These are phyloP conservation scores for Drosophila funebris DNA, from an alignment of 1,140 invertebrate genomes.

Conservation along the genomic window DNA sequence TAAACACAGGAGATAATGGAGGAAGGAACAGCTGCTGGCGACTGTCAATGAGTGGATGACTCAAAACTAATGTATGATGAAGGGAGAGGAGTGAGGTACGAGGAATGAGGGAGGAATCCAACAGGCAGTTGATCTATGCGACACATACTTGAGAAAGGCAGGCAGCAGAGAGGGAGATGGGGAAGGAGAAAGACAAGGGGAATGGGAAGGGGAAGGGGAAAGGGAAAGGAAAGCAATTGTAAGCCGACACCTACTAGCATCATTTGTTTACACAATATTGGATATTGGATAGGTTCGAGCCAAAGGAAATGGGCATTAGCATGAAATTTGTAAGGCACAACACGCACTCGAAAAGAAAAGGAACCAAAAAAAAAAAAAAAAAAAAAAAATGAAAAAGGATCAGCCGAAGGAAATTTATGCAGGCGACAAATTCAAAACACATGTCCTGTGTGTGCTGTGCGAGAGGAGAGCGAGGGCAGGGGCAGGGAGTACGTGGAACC, in stretches of 20 bases:
- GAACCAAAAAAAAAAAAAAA: background rate
- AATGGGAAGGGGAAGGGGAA: background rate
- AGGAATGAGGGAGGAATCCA: slow-evolving; percentile 43
- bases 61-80: slow-evolving; percentile 36
- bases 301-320: slow-evolving; percentile 78
- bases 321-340: slow-evolving; percentile 78
- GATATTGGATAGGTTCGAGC: slow-evolving; percentile 56
- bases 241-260: slow-evolving; percentile 76
- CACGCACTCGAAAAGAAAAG: slow-evolving; percentile 63
- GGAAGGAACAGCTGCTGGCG: slow-evolving; percentile 64
- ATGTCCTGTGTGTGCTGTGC: slow-evolving; percentile 63
- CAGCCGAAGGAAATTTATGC: slow-evolving; percentile 69
- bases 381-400: slow-evolving; percentile 55
- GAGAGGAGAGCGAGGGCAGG: background rate
- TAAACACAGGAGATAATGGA: slow-evolving; percentile 72
- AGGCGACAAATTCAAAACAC: slow-evolving; percentile 81
- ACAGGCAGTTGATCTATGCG: slow-evolving; percentile 74
- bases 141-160: slow-evolving; percentile 43
- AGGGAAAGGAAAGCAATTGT: slow-evolving; percentile 48
- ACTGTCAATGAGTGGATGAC: slow-evolving; percentile 61
- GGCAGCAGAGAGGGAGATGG: background rate
- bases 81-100: background rate
- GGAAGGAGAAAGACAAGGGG: background rate
- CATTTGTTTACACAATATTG: slow-evolving; percentile 82
- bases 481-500: slow-evolving; percentile 39